Base-by-base conservation (phyloP, 2,113 vertebrate species). In the Gnathonemus longibarbis region DNA sequence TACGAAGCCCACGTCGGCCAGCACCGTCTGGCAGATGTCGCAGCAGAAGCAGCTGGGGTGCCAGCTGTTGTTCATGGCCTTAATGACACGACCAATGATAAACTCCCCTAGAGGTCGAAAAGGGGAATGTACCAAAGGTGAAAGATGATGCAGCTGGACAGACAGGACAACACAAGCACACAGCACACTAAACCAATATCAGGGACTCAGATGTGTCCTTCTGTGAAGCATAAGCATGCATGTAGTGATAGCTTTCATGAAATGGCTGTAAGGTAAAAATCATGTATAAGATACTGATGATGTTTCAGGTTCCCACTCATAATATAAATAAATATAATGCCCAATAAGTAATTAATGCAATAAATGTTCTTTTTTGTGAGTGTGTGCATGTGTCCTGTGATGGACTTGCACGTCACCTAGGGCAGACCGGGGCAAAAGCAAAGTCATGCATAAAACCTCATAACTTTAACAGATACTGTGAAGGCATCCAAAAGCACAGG, bases 1-100 rank as follows among this genome's bases (percentile, higher is more conserved):
- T 62, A 99, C 98, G 93, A 99, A 99, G 90, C 98, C 98, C 70
- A 99, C 97, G 91, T 99, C 98, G 0, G 98, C 98, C 45, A 99
- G 93, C 49, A 99, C 96, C 35, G 95, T 91, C 89, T 98, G 95
- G 94, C 98, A 99, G 92, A 99, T 95, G 90, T 99, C 97, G 91
- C 98, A 99, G 95, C 98, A 96, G 96, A 99, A 99, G 89, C 98
- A 99, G 90, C 98, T 97, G 0, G 98, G 98, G 91, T 99, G 98
- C 98, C 98, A 99, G 92, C 98, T 99, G 89, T 98, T 99, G 95
- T 99, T 99, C 98, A 99, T 99, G 70, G 98, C 98, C 95, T 99
- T 99, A 95, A 99, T 99, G 91, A 99, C 98, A 39, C 98, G 97
- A 56, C 98, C 98, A 53, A 98, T 98, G 92, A 99, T 98, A 94